These are phyloP conservation scores for Dreissena polymorpha DNA, from an alignment of 1,140 invertebrate species.

Conservation along the genomic window DNA sequence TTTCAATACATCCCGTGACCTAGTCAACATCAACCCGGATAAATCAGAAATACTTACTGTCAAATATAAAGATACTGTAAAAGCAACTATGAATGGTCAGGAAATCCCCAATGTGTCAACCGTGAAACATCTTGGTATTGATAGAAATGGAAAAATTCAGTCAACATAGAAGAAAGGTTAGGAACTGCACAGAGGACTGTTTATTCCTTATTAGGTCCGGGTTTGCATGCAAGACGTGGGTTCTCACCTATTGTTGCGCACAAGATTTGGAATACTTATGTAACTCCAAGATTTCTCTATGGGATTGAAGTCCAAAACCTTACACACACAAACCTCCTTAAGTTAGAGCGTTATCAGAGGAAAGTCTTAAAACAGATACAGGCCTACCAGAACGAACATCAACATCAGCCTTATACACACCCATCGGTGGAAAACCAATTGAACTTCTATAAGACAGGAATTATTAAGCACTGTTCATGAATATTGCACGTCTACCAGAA, in stretches of 20 bases:
- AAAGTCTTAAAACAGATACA: constrained; percentile 6
- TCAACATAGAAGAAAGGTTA: constrained; percentile 2
- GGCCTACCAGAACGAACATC: constrained; percentile 5
- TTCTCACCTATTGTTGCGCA: constrained; percentile 1
- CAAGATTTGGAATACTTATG: constrained; percentile 8
- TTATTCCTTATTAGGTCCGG: constrained; percentile 1
- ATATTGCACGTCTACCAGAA: no score
- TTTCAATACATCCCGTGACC: background rate
- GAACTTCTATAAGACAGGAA: no score
- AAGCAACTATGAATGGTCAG: background rate
- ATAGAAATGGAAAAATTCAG: background rate
- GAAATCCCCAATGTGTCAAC: background rate
- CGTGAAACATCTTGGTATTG: background rate
- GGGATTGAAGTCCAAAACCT: background rate
- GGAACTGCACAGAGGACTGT: background rate
- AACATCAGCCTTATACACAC: background rate
- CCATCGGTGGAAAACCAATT: constrained; percentile 2
- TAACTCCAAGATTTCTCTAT: constrained; percentile 3
- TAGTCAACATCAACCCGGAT: constrained; percentile 1
- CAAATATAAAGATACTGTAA: background rate
- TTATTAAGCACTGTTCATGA: no score
- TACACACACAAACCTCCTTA: background rate
- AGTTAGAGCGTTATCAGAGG: background rate
- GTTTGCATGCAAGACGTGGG: constrained; percentile 4
- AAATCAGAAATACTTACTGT: constrained; percentile 6